Evolutionary conservation across 2,797 vertebrate genomes (phyloP).

Genomic region (Danionella dracula): DNA sequence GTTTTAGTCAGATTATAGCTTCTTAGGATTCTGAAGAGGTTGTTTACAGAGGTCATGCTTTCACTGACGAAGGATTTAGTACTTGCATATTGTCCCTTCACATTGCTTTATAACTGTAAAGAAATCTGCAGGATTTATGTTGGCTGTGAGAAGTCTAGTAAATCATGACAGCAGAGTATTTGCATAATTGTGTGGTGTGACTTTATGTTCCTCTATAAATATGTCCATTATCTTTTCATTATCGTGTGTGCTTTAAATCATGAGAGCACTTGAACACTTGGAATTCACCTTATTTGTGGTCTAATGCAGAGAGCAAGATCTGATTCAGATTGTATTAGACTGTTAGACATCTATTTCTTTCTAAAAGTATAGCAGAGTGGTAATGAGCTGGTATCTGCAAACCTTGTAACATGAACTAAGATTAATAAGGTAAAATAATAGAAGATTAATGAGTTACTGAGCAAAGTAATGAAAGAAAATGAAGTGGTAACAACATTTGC

Average conservation of each 20-base stretch:
- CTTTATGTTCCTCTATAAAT: not conserved
- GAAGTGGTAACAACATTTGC: too few species aligned
- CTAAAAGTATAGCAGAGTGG: not conserved
- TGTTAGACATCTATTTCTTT: not conserved
- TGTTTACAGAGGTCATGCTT: constrained; percentile 60
- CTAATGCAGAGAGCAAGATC: too few species aligned
- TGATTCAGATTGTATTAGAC: too few species aligned
- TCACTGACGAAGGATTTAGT: constrained; percentile 44
- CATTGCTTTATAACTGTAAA: constrained; percentile 5
- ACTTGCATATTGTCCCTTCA: constrained; percentile 19
- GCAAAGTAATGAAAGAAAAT: too few species aligned
- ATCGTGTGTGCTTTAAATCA: not conserved
- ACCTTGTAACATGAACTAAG: too few species aligned
- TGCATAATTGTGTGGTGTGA: not conserved
- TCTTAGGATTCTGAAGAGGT: constrained; percentile 56
- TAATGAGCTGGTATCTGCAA: too few species aligned
- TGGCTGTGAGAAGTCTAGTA: constrained; percentile 3
- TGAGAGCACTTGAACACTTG: not conserved
- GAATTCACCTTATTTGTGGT: not conserved
- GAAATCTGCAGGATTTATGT: constrained; percentile 21
- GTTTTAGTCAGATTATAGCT: constrained; percentile 63
- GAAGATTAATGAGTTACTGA: too few species aligned
- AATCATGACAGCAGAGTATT: not conserved
- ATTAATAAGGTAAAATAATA: too few species aligned
- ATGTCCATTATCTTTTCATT: not conserved